Evolutionary conservation across 2,888 invertebrate species (phyloP), one percentile per base, ranked within the genome.

Genomic region (Coremacera marginata): DNA sequence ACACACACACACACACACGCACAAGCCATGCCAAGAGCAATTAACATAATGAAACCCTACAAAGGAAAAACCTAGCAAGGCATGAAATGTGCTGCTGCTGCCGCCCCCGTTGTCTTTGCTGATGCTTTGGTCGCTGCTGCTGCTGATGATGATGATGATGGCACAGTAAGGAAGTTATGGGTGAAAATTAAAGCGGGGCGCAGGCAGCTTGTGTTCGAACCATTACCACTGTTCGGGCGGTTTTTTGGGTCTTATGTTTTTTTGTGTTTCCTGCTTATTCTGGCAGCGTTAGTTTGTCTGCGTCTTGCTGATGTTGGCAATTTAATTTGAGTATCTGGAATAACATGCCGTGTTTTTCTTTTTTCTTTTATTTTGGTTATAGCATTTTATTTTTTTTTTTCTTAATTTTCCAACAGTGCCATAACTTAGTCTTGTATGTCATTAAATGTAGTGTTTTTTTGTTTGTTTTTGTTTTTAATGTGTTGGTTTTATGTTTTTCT

Each of bases 21-120:
- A 27, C 5, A 22, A 72, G 77, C 27, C 19, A 76, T 76, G 73
- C 72, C 65, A 78, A 52, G 34, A 55, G 70, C 70, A 70, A 70
- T 70, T 55, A 70, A 70, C 70, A 70, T 70, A 70, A 70, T 70
- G 70, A 52, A 70, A 55, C 31, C n/a, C 68, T 25, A 25, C 68
- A 49, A 51, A 68, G 51, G 51, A 22, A 34, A 31, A 11, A 52
- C 31, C 70, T 55, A 52, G 34, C 16, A 52, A 70, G 27, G 52
- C 70, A 51, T 70, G 70, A 55, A 52, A 27, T 70, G 27, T 31
- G 31, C 70, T 70, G 55, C 25, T n/a, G 70, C 27, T 22, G 62
- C 3, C 14, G 22, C 5, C 5, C 1, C 27, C 7, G 5, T 8
- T 37, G 37, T 11, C 3, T 37, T 37, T 37, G 37, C 8, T 37